phyloP scores from a whole-genome alignment of 2,888 invertebrate genomes.

The Limenitis camilla region DNA sequence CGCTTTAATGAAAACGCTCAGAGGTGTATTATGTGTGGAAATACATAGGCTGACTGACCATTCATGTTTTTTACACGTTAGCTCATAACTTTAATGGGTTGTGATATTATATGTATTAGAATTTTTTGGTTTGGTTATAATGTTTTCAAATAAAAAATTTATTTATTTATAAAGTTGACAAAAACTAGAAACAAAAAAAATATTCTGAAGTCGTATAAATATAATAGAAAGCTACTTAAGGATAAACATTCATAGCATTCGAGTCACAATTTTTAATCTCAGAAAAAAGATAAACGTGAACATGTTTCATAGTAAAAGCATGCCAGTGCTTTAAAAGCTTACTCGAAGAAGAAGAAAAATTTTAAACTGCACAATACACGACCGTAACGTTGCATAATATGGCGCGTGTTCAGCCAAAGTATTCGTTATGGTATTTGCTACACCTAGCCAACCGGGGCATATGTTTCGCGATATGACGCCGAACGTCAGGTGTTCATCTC shows the following conservation, averaged over 20 bases:
- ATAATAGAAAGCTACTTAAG: not conserved
- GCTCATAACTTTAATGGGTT: not conserved
- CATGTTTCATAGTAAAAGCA: conserved; percentile 32
- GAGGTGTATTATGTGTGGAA: not conserved
- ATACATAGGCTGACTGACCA: not conserved
- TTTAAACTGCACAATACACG: conserved; percentile 61
- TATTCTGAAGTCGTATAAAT: too few species aligned
- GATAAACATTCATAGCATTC: not conserved
- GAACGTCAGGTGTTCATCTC: conserved; percentile 73
- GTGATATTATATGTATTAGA: too few species aligned
- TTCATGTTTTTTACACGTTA: not conserved
- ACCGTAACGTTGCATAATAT: conserved; percentile 70
- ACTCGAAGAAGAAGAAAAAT: conserved; percentile 51
- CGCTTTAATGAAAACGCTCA: conserved; percentile 6
- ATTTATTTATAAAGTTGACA: too few species aligned
- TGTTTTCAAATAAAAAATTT: too few species aligned
- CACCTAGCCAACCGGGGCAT: conserved; percentile 72
- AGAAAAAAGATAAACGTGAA: conserved; percentile 22
- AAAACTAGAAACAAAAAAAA: too few species aligned
- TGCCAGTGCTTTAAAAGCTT: conserved; percentile 45
- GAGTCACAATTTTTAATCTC: conserved; percentile 12
- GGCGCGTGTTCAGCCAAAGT: conserved; percentile 70
- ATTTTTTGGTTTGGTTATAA: too few species aligned
- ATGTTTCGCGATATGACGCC: conserved; percentile 71
- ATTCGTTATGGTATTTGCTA: conserved; percentile 74